Conservation (phyloP, 53 echinoderm and acorn worm genomes). For the Holothuria scabra region DNA sequence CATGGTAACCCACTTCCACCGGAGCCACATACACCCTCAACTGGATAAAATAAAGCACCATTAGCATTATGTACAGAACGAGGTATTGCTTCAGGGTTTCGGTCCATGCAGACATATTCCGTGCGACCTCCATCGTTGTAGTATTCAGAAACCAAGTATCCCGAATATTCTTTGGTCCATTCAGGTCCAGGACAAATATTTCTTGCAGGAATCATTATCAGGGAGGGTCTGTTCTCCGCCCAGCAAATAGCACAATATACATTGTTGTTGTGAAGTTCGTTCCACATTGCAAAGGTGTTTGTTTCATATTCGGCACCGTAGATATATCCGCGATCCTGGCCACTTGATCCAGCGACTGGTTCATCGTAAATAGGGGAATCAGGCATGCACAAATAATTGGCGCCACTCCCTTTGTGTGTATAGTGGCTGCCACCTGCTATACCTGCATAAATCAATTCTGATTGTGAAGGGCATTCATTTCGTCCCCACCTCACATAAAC, state of each 20-base stretch:
- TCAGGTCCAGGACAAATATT: conserved; percentile 43
- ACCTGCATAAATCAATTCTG: conserved; percentile 29
- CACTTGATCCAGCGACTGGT: not conserved
- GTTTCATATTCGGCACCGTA: conserved; percentile 60
- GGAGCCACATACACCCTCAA: conserved; percentile 45
- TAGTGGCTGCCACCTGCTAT: conserved; percentile 45
- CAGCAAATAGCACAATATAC: conserved; percentile 53
- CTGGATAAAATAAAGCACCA: conserved; percentile 42
- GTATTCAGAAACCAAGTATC: conserved; percentile 39
- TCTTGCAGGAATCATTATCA: conserved; percentile 54
- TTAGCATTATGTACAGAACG: conserved; percentile 22
- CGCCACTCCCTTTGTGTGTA: conserved; percentile 36
- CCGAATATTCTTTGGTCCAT: conserved; percentile 59
- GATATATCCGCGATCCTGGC: not conserved
- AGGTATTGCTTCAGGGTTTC: conserved; percentile 33
- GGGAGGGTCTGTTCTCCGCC: conserved; percentile 11
- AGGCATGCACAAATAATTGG: conserved; percentile 53
- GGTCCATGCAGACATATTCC: conserved; percentile 53
- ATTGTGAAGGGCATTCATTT: conserved; percentile 1
- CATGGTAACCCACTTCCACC: conserved; percentile 48
- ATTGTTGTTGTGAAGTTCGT: conserved; percentile 35
- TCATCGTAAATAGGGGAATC: conserved; percentile 46
- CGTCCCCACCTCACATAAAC: conserved; percentile 42
- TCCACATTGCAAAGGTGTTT: not conserved
- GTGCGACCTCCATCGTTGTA: conserved; percentile 1